Evolutionary conservation across 2,888 invertebrate species (phyloP), one percentile per base, ranked within the genome.

Genomic region (Dione vanillae): DNA sequence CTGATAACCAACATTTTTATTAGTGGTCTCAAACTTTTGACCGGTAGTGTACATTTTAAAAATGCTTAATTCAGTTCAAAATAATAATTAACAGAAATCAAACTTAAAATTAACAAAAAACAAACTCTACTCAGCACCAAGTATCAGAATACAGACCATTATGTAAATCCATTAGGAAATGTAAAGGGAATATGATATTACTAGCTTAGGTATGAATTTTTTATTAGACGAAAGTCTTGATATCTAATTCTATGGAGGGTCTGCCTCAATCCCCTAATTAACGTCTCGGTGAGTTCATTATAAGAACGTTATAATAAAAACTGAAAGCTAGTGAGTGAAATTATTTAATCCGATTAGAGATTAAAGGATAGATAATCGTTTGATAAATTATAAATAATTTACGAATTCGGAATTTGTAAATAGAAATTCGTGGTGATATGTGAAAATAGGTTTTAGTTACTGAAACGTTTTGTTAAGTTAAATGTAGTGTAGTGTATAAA

Each of bases 351-450:
- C 77, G 74, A 78, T 80, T 77, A 65, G 68, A 79, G 80, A 84
- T 84, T 82, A 85, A 83, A 84, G 83, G 80, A 75, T 79, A 82
- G 81, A 80, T 81, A 80, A 85, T 86, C 80, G 79, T 78, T 79
- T 81, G 83, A n/a, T n/a, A n/a, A n/a, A 84, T 86, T 83, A 85
- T 87, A 85, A 80, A 86, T 85, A 85, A 86, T 86, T 85, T 83
- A 85, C 75, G 3, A 11, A 35, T 47, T 11, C 6, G 14, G 12
- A 9, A 52, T 8, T 43, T 27, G 27, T 27, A 27, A 27, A 27
- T 27, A 27, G 27, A 27, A 27, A 27, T 27, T 27, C 27, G 27
- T 27, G 54, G 7, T 52, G 54, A 35, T n/a, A 35, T 35, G 54
- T 54, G 35, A 54, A 54, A 54, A 35, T 54, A 54, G 54, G n/a